Evolutionary conservation across 1,140 invertebrate species (phyloP), one percentile per base, ranked within the genome.

Genomic region (Drosophila guanche): DNA sequence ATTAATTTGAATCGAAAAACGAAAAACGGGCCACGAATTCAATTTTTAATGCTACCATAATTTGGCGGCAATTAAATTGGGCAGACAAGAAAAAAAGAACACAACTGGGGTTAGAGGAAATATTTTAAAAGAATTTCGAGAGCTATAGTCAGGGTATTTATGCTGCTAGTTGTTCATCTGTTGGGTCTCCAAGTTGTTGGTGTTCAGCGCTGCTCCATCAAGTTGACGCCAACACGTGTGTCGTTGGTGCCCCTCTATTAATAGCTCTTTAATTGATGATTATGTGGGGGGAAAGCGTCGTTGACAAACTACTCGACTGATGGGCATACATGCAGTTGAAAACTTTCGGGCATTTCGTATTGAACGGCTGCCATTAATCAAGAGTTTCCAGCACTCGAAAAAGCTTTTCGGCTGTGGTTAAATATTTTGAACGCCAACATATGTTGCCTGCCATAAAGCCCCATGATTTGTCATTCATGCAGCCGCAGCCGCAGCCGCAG

Each of bases 181-280:
- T 48, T 61, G 20, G 23, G 7, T 58, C 23, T 40, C 52, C 43
- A 62, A 22, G 57, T 65, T 79, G 60, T 48, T 47, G 57, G 59
- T 68, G 29, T 29, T 51, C 40, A 29, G 58, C 53, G 6, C 56
- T 81, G 63, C 66, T 88, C 83, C 83, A 88, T 88, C 83, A 88
- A 88, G 66, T 79, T 88, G 83, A 88, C 83, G 88, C 68, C 76
- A 83, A 88, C 78, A 88, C 63, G 79, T 88, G 83, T 27, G 25
- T 5, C 16, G 16, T 88, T 61, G 56, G 70, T 20, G 41, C 52
- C 46, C 83, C 75, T 68, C 83, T 88, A 86, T 86, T 89, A 84
- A 89, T 86, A 89, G 85, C 63, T 67, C 74, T 79, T 81, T 89
- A 89, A 89, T 89, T 89, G 86, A 89, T 89, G 86, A 85, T 89